These are phyloP conservation scores for Drosophila mojavensis DNA, from an alignment of 1,140 invertebrate species.

Conservation along the genomic window DNA sequence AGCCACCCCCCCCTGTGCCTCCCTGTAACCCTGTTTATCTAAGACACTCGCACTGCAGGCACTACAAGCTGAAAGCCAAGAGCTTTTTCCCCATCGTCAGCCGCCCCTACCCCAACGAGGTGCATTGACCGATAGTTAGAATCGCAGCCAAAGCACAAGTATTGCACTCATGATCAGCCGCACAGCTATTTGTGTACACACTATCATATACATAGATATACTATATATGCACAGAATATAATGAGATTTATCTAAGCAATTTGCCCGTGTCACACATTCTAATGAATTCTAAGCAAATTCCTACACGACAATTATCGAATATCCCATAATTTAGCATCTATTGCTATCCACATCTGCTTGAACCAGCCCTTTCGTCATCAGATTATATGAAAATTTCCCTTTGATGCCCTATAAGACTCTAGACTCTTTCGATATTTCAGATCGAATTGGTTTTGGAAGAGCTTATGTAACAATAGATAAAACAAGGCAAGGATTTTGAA, in stretches of 20 bases:
- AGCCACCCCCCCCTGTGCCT: conserved; percentile 4
- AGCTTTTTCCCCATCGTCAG: too few species aligned
- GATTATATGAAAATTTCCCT: neutral
- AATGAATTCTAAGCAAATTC: neutral
- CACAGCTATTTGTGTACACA: neutral
- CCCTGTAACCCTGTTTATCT: conserved; percentile 28
- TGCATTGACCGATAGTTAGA: conserved; percentile 50
- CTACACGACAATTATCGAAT: neutral
- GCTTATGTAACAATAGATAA: neutral
- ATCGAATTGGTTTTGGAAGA: too few species aligned
- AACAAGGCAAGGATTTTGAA: neutral
- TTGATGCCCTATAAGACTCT: neutral
- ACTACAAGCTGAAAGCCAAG: conserved; percentile 12
- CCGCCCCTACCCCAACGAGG: conserved; percentile 3
- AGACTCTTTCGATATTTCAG: neutral
- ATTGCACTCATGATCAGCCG: neutral
- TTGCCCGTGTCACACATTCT: neutral
- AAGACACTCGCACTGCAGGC: conserved; percentile 7
- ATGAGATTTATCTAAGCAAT: neutral
- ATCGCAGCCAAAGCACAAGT: conserved; percentile 1
- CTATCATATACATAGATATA: neutral
- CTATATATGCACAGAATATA: neutral
- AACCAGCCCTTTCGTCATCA: neutral
- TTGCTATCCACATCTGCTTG: neutral
- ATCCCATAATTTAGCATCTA: neutral